These are phyloP conservation scores for Morpho deidamia DNA, from an alignment of 2,888 invertebrate species.

Conservation along the genomic window DNA sequence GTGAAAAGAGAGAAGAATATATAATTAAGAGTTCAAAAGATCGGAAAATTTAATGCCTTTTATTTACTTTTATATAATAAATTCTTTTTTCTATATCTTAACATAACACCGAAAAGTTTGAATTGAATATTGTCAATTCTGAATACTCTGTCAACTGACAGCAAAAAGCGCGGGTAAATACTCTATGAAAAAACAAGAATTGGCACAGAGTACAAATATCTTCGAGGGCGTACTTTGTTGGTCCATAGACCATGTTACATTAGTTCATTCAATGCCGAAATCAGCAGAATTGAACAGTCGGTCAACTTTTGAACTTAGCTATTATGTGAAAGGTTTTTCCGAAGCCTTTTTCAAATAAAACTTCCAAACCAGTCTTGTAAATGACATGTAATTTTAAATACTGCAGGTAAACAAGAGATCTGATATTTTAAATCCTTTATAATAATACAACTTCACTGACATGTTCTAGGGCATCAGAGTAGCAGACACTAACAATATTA, in stretches of 20 bases:
- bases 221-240: no score
- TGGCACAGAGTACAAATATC: no score
- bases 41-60: no score
- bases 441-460: slow-evolving; percentile 37
- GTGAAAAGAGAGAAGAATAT: no score
- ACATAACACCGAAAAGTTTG: background rate
- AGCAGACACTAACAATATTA: background rate
- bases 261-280: no score
- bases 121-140: no score
- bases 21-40: background rate
- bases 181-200: no score
- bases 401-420: slow-evolving; percentile 73
- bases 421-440: slow-evolving; percentile 56
- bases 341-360: slow-evolving; percentile 74
- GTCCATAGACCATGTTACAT: no score
- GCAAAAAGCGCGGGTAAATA: background rate
- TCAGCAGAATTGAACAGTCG: no score
- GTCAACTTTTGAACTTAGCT: no score
- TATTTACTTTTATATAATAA: background rate
- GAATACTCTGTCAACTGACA: background rate
- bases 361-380: slow-evolving; percentile 71
- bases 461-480: slow-evolving; percentile 6
- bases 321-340: no score
- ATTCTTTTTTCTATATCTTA: background rate
- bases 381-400: slow-evolving; percentile 76